Evolutionary conservation across 1,140 invertebrate species (phyloP), one percentile per base, ranked within the genome.

Genomic region (Akabosia matsudoensis): DNA sequence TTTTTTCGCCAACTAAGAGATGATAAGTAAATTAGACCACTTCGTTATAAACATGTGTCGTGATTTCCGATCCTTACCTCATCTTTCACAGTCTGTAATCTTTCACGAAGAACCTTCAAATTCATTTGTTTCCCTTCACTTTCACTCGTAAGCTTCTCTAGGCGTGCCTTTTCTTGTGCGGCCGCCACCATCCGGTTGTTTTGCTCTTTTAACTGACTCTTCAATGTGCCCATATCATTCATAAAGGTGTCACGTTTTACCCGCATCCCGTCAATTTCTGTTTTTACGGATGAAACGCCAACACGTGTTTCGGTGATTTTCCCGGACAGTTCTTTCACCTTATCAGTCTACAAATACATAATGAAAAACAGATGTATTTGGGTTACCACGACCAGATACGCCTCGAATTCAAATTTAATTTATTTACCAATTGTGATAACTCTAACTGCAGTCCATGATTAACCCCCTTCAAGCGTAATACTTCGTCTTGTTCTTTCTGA

Each of bases 241-340:
- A 97, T 90, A 80, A 95, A 95, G 0, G 91, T 87, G 84, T 99
- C 97, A 37, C 97, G 87, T 30, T 93, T 94, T 0, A 90, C 82
- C 51, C 97, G 87, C 97, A 99, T 99, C 2, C 92, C 92, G 86
- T 99, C 97, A 79, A 99, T 99, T 28, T 94, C 95, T 0, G 92
- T 90, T 85, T 99, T 99, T 0, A 97, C 92, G 51, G 92, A 92
- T 0, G 95, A 93, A 0, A 99, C 97, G 24, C 91, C 92, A 33
- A 92, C 90, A 1, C 95, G 88, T 0, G 94, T 95, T 82, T 96
- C 93, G 78, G 90, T 91, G 77, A 97, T 96, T 83, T 93, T 95
- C 81, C 90, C 89, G 28, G 92, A 93, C 67, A 97, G 83, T 84
- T 97, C 93, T 79, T 91, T 91, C 0, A 96, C 92, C 85, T 93